A percentile compares a stretch with the other conserved stretches of the same genome.
Evolutionary conservation across 2,797 vertebrate species (phyloP).

Genomic region (Danio choprae): DNA sequence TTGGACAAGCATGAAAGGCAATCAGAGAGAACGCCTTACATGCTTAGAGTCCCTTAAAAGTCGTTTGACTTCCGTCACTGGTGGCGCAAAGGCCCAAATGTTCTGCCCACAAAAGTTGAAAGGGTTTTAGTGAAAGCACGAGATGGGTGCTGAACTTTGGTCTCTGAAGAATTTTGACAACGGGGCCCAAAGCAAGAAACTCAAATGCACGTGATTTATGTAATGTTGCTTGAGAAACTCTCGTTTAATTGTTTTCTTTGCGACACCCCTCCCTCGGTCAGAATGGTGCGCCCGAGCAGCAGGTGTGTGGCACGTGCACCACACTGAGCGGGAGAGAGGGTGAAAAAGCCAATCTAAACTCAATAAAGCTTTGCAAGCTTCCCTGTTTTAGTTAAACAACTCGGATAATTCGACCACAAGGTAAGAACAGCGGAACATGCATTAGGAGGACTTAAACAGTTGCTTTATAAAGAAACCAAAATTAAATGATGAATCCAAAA

Average conservation of each 20-base stretch:
- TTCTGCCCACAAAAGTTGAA: constrained; percentile 45
- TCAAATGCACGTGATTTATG: constrained; percentile 38
- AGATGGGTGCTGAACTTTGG: constrained; percentile 18
- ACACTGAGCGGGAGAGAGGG: constrained; percentile 18
- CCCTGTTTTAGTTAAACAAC: constrained; percentile 46
- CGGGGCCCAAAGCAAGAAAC: constrained; percentile 19
- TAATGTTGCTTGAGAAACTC: constrained; percentile 27
- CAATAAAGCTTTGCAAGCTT: constrained; percentile 39
- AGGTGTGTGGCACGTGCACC: constrained; percentile 74
- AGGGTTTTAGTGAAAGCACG: constrained; percentile 26
- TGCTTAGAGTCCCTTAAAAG: constrained; percentile 47
- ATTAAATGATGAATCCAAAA: neutral
- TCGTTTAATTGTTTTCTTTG: constrained; percentile 35
- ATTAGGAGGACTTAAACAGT: neutral
- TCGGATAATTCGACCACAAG: constrained; percentile 50
- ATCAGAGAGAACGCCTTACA: constrained; percentile 53
- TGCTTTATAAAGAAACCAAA: neutral
- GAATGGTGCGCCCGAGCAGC: constrained; percentile 60
- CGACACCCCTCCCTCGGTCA: constrained; percentile 27
- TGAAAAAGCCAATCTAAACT: constrained; percentile 37
- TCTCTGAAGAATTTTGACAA: constrained; percentile 21
- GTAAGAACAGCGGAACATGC: constrained; percentile 48
- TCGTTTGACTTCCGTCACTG: constrained; percentile 39
- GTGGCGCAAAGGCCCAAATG: constrained; percentile 43
- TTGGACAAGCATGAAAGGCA: constrained; percentile 61